Percentiles rank a stretch among this genome's conserved stretches.
Conservation (phyloP, 2,888 invertebrate genomes). For the Nycteola revayana region DNA sequence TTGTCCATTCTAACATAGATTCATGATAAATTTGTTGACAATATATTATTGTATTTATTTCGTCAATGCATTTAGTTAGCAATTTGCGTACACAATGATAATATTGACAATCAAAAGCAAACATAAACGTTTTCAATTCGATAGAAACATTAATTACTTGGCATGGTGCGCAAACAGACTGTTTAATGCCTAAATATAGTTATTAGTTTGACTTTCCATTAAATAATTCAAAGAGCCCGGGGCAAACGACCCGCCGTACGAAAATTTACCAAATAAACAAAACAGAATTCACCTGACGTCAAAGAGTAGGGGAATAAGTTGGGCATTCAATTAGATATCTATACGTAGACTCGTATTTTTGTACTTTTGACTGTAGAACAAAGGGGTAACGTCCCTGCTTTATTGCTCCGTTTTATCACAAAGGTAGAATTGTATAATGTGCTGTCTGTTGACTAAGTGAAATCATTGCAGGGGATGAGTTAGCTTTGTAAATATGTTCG, state of each 20-base stretch:
- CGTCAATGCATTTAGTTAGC: too few relatives aligned
- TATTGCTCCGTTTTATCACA: slow-evolving; percentile 16
- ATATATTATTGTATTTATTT: too few relatives aligned
- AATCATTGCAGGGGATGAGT: slow-evolving; percentile 3
- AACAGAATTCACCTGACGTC: slow-evolving; percentile 27
- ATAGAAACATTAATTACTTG: slow-evolving; percentile 23
- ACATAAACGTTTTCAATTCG: slow-evolving; percentile 17
- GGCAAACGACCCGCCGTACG: slow-evolving; percentile 24
- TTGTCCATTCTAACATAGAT: too few relatives aligned
- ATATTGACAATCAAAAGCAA: slow-evolving; percentile 6
- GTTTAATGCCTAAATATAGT: slow-evolving; percentile 18
- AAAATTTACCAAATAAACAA: slow-evolving; percentile 43
- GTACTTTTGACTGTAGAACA: slow-evolving; percentile 8
- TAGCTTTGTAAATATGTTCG: too few relatives aligned
- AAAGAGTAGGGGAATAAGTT: slow-evolving; percentile 18
- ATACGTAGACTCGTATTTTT: slow-evolving; percentile 5
- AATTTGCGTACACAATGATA: slow-evolving; percentile 3
- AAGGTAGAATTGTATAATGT: slow-evolving; percentile 14
- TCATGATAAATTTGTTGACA: too few relatives aligned
- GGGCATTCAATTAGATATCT: slow-evolving; percentile 31
- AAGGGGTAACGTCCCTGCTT: slow-evolving; percentile 15
- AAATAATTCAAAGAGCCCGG: slow-evolving; percentile 39
- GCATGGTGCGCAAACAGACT: slow-evolving; percentile 12
- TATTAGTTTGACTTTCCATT: slow-evolving; percentile 20
- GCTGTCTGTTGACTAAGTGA: slow-evolving; percentile 6